These are phyloP conservation scores for Agapornis canus DNA, from an alignment of 2,797 vertebrate species.

Conservation along the genomic window DNA sequence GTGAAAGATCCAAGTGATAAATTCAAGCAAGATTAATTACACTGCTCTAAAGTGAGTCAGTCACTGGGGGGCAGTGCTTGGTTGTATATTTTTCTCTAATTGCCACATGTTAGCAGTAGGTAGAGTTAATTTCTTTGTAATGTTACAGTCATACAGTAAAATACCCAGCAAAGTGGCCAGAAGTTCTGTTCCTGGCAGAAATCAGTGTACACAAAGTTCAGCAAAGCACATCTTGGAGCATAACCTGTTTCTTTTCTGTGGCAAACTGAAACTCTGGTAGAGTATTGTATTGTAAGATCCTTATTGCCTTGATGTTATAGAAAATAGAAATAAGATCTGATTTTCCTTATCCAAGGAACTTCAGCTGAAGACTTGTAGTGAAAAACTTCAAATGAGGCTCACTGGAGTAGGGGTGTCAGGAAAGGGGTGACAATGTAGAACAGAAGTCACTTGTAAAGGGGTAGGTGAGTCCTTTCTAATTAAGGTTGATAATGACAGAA, in stretches of 20 bases:
- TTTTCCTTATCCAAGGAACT: not conserved
- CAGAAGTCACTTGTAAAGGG: not conserved
- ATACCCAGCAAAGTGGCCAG: not conserved
- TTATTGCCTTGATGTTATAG: not conserved
- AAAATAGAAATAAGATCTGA: not conserved
- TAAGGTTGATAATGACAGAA: not conserved
- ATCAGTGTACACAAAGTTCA: not conserved
- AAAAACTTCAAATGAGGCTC: not conserved
- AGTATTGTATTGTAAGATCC: not conserved
- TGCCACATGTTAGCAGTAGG: not conserved
- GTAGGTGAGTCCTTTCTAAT: not conserved
- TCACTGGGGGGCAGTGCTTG: constrained; percentile 40
- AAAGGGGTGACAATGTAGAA: not conserved
- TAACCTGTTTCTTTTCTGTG: not conserved
- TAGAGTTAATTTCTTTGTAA: not conserved
- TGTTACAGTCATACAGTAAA: not conserved
- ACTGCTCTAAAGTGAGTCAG: not conserved
- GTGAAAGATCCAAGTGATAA: not conserved
- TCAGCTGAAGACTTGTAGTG: not conserved
- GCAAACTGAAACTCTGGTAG: not conserved
- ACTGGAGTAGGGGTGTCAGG: not conserved
- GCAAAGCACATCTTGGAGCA: not conserved
- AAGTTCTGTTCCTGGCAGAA: not conserved
- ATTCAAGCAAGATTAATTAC: not conserved
- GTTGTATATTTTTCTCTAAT: not conserved